Base-by-base conservation (phyloP, 2,888 invertebrate genomes). In the Slavum lentiscoides region DNA sequence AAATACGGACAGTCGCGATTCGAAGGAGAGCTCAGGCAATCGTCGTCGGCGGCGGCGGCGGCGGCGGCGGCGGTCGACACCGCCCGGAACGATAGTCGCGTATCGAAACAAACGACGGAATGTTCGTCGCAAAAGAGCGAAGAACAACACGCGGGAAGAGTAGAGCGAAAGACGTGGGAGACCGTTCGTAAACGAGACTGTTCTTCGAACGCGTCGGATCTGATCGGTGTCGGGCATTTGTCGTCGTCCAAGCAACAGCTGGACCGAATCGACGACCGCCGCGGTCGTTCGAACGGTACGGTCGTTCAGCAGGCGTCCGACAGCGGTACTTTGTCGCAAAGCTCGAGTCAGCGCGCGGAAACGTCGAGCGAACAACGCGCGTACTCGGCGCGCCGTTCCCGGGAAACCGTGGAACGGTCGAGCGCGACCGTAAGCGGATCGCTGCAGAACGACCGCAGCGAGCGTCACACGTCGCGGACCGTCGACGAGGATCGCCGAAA, bases 161-260 rank as follows among this genome's bases (percentile, higher is more conserved):
- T 53, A 13, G 80, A 80, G 43, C 64, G 80, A 6, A 80, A 80
- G 43, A 80, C 64, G 58, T 80, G 80, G 80, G 80, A 80, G 23
- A 80, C 80, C 1, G 17, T 21, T 53, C 64, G 72, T 66, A 80
- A 66, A 19, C 72, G 80, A 64, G 72, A 80, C 58, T 80, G 4
- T 30, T 30, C 66, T 43, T 43, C 43, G 30, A 70, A 30, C 43
- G 61, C 64, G 3, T 43, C 53, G n/a, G 70, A 80, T 53, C 43
- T 80, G 37, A 72, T 39, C 58, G 37, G 13, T 17, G 62, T 23
- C 15, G 58, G 23, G 23, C 21, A 66, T 11, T 19, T 59, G 15
- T 72, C 80, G 13, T 64, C 55, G 30, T 30, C 30, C 30, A 80
- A 62, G 21, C 80, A 64, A 23, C 55, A 58, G 7, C 9, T 55